Base-by-base conservation (phyloP, 2,113 vertebrate species). In the Trogon melanurus region DNA sequence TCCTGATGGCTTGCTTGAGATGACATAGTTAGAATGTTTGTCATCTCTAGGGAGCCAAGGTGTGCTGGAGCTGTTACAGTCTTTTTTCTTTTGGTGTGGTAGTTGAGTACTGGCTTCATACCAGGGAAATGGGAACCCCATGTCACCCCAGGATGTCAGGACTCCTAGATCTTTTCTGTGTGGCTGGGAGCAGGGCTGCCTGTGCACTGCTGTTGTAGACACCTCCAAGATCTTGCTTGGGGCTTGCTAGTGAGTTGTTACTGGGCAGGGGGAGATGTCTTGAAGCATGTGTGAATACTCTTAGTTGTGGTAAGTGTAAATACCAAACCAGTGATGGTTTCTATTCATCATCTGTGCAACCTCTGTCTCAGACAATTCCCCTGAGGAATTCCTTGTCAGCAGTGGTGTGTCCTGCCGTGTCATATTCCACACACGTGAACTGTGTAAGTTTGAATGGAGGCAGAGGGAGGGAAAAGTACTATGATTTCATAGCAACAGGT, bases 191-290 rank as follows among this genome's bases (percentile, higher is more conserved):
- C 2, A 1, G 73, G 20, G 15, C 53, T 85, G 25, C 45, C 58
- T 45, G 27, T 34, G 16, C 32, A 21, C 5, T 32, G 23, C 21
- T 73, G 17, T 73, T 2, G 1, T 36, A 30, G 50, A 10, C 9
- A 45, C 13, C 15, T 38, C 34, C 10, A 5, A 32, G 38, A 61
- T 10, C 16, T 70, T 0, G 0, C 47, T 7, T 41, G 4, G 7
- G 4, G 15, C 64, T 86, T 76, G 20, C 36, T 78, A 60, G 11
- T n/a, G 70, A 69, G 13, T 8, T 90, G 23, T 4, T 36, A 10
- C 50, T 7, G 6, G 18, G n/a, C 56, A 81, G 56, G 13, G 30
- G 7, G 47, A 51, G 21, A 6, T 13, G 38, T 64, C 57, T 58
- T 56, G 38, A 91, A 47, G 13, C 3, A 8, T 13, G 8, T n/a